A percentile compares a stretch with the other conserved stretches of the same genome.
Conservation (phyloP, 2,888 invertebrate genomes). For the Hirtodrosophila duncani region DNA sequence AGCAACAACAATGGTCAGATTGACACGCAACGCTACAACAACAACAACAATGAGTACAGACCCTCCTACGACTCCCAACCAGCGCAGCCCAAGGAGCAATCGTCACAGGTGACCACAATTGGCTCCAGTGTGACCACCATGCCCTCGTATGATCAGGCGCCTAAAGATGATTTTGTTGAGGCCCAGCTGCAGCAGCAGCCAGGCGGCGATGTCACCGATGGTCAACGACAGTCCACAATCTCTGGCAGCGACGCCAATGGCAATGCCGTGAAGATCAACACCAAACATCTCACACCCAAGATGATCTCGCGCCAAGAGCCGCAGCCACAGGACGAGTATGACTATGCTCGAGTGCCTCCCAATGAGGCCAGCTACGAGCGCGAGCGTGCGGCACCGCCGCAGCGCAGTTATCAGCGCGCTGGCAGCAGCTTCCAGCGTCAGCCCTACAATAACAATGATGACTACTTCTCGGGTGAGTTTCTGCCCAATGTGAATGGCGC, state of each 20-base stretch:
- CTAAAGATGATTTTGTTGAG: conserved; percentile 61
- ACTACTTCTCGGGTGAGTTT: conserved; percentile 65
- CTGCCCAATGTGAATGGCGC: conserved; percentile 51
- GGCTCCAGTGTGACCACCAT: conserved; percentile 66
- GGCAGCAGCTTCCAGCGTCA: conserved; percentile 48
- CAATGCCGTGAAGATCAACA: conserved; percentile 58
- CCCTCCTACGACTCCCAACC: conserved; percentile 36
- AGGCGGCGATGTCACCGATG: conserved; percentile 36
- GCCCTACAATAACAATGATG: conserved; percentile 55
- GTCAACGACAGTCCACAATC: conserved; percentile 26
- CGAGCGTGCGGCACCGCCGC: conserved; percentile 16
- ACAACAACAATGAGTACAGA: conserved; percentile 44
- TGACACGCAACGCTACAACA: conserved; percentile 43
- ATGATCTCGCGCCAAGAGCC: conserved; percentile 62
- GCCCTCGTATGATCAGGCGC: conserved; percentile 58
- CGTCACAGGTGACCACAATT: conserved; percentile 41
- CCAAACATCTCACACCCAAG: conserved; percentile 61
- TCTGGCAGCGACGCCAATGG: conserved; percentile 61
- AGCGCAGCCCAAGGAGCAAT: conserved; percentile 48
- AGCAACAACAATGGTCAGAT: conserved; percentile 51
- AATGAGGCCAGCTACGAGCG: conserved; percentile 42
- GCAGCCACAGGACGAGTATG: conserved; percentile 54
- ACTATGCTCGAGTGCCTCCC: conserved; percentile 40
- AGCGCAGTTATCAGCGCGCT: conserved; percentile 53
- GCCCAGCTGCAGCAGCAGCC: conserved; percentile 50